Percentiles rank a stretch among this genome's conserved stretches.
These are phyloP conservation scores for Salarias fasciatus DNA, from an alignment of 2,797 vertebrate genomes.

Conservation along the genomic window DNA sequence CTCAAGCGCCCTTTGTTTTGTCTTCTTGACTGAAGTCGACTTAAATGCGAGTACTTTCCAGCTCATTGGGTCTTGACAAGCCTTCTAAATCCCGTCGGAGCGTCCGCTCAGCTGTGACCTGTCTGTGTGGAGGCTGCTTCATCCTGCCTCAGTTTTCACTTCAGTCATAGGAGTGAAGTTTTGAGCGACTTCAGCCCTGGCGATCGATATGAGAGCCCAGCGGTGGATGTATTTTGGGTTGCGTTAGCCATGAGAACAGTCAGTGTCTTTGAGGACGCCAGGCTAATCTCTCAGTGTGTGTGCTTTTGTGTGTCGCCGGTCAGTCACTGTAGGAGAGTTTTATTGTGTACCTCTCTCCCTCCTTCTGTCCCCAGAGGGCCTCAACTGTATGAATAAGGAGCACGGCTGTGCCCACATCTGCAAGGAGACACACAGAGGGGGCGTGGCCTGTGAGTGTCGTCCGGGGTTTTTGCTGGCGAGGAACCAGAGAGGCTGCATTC, in stretches of 20 bases:
- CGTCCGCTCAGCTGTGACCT: conserved; percentile 64
- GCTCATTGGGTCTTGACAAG: conserved; percentile 72
- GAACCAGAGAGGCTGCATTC: conserved; percentile 94
- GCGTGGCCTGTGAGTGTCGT: conserved; percentile 94
- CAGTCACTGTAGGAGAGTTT: conserved; percentile 78
- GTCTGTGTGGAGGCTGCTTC: conserved; percentile 53
- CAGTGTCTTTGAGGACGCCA: conserved; percentile 65
- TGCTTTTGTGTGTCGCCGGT: conserved; percentile 68
- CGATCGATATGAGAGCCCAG: conserved; percentile 17
- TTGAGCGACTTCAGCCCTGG: conserved; percentile 14
- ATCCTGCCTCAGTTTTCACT: conserved; percentile 37
- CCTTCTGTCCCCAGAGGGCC: conserved; percentile 89
- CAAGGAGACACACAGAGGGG: conserved; percentile 93
- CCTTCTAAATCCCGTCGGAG: conserved; percentile 61
- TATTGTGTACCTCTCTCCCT: conserved; percentile 73
- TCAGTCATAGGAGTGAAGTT: background rate
- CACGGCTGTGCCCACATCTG: conserved; percentile 98
- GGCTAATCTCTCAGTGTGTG: conserved; percentile 71
- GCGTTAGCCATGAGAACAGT: conserved; percentile 64
- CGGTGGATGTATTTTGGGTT: conserved; percentile 52
- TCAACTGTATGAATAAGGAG: conserved; percentile 99
- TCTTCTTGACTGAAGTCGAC: conserved; percentile 68
- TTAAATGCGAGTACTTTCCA: conserved; percentile 75
- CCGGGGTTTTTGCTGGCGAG: conserved; percentile 95
- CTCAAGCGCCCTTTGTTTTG: conserved; percentile 75